These are phyloP conservation scores for Horisme vitalbata DNA, from an alignment of 2,888 invertebrate species.

Conservation along the genomic window DNA sequence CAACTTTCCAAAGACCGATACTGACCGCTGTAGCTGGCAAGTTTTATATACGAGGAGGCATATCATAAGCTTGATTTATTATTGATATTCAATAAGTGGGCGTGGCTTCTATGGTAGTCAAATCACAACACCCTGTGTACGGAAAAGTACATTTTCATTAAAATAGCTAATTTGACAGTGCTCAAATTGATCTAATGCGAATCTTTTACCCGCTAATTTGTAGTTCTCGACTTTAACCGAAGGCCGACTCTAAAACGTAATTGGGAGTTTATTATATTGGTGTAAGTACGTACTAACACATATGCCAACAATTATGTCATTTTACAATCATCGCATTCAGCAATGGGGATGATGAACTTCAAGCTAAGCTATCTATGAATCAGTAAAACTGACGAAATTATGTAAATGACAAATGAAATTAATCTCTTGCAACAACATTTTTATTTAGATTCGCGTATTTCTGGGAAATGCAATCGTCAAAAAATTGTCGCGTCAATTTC, in stretches of 20 bases:
- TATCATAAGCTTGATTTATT: too few species aligned
- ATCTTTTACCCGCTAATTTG: slow-evolving; percentile 70
- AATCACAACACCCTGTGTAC: slow-evolving; percentile 37
- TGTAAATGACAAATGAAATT: neutral
- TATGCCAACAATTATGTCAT: slow-evolving; percentile 1
- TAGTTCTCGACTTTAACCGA: slow-evolving; percentile 65
- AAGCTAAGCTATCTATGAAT: neutral
- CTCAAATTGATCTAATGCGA: slow-evolving; percentile 64
- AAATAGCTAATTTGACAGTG: slow-evolving; percentile 66
- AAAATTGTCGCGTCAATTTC: too few species aligned
- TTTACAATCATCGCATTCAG: neutral
- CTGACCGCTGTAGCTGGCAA: too few species aligned
- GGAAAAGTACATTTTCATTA: slow-evolving; percentile 51
- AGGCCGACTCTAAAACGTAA: slow-evolving; percentile 42
- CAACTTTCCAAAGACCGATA: too few species aligned
- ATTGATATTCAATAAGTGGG: too few species aligned
- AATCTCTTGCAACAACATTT: too few species aligned
- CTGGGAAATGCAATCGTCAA: too few species aligned
- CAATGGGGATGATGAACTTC: neutral
- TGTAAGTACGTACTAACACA: neutral
- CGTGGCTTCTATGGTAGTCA: neutral
- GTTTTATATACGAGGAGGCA: too few species aligned
- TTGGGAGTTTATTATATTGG: slow-evolving; percentile 9
- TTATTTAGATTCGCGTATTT: too few species aligned
- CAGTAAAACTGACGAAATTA: neutral